Evolutionary conservation across 2,113 vertebrate genomes (phyloP), one percentile per base, ranked within the genome.

Genomic region (Dinomys branickii): DNA sequence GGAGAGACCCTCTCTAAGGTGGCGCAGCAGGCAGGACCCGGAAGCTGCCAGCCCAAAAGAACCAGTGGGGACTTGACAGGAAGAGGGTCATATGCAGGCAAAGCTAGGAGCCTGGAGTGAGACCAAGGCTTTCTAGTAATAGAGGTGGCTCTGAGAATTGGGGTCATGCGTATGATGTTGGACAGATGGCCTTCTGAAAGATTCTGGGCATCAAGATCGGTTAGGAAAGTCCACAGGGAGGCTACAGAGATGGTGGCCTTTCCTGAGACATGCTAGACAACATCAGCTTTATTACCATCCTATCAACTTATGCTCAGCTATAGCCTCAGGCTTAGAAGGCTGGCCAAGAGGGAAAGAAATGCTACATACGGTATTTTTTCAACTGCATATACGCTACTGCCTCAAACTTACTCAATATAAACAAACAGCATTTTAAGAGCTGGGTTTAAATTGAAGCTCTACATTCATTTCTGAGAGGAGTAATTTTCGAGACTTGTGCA

Each of bases 391-490:
- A 47, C 26, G 2, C 41, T 44, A 71, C 28, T 63, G 22, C 30
- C 35, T 85, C 56, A 82, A 83, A 94, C 38, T 87, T 14, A 50
- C 38, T 63, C 41, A 81, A n/a, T 78, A 71, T 73, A 81, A 83
- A 87, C 69, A 52, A 81, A 2, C 56, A 86, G 28, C 65, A 44
- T 61, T 41, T 71, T 88, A 90, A 96, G 61, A 83, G 9, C 41
- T 85, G 44, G 54, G 71, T 84, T 78, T 50, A 81, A 90, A 78
- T 38, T 33, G 9, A 95, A 71, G 26, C 8, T 71, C 7, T 90
- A 4, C 54, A 44, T 63, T 78, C 87, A 30, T 71, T 96, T 91
- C 87, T 92, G 61, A 94, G 47, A 38, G 85, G 50, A 92, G 59
- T 67, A 54, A 87, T 35, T 54, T 63, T 50, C 73, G 54, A 82